phyloP scores from a whole-genome alignment of 2,888 invertebrate species.

The Scaptomyza parva region DNA sequence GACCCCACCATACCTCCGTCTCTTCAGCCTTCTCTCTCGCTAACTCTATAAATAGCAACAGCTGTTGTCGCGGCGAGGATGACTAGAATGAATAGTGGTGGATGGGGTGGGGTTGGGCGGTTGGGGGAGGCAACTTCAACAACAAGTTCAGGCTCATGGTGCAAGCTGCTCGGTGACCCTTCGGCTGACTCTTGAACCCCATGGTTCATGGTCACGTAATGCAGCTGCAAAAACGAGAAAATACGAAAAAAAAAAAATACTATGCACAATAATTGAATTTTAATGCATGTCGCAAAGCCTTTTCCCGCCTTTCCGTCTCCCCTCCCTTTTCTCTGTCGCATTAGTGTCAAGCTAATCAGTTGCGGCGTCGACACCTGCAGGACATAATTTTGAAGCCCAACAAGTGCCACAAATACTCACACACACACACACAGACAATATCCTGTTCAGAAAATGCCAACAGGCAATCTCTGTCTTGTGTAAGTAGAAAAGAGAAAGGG shows the following conservation, averaged over 20 bases:
- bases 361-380: slow-evolving; percentile 73
- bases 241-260: slow-evolving; percentile 26
- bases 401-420: slow-evolving; percentile 52
- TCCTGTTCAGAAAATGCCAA: slow-evolving; percentile 31
- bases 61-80: slow-evolving; percentile 41
- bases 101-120: not conserved
- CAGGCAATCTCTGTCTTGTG: slow-evolving; percentile 8
- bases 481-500: not conserved
- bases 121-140: slow-evolving; percentile 34
- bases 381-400: slow-evolving; percentile 68
- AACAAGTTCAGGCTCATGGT: slow-evolving; percentile 29
- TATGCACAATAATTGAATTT: slow-evolving; percentile 70
- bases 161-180: slow-evolving; percentile 43
- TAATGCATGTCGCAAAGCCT: slow-evolving; percentile 53
- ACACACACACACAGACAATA: not conserved
- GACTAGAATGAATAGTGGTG: not conserved
- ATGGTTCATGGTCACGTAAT: slow-evolving; percentile 59
- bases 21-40: slow-evolving; percentile 10
- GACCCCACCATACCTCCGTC: not conserved
- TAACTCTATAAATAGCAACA: slow-evolving; percentile 68
- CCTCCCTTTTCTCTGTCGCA: slow-evolving; percentile 45
- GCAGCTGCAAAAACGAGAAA: slow-evolving; percentile 51
- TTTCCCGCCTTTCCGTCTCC: not conserved
- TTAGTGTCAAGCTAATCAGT: slow-evolving; percentile 74
- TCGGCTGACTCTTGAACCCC: slow-evolving; percentile 49